Evolutionary conservation across 2,888 invertebrate genomes (phyloP).

Genomic region (Galerucella pusilla): DNA sequence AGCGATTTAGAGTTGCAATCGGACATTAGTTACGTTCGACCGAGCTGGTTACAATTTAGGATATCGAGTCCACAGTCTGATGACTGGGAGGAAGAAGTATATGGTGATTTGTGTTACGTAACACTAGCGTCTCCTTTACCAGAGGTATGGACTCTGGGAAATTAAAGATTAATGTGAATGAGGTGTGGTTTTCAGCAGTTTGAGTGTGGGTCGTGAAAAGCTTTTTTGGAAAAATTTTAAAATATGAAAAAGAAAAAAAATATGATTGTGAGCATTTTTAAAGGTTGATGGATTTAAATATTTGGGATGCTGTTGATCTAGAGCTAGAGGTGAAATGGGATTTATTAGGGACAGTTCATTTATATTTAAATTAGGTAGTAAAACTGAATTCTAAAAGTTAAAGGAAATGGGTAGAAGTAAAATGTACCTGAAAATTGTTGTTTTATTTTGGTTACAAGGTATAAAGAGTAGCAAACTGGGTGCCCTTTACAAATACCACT

Average conservation of each 20-base stretch:
- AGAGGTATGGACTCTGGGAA: constrained; percentile 69
- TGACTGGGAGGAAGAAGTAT: constrained; percentile 83
- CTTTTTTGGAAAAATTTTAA: constrained; percentile 21
- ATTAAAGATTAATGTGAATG: constrained; percentile 7
- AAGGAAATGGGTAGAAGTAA: too few species aligned
- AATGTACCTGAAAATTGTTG: too few species aligned
- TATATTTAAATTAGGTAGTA: too few species aligned
- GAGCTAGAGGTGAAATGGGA: too few species aligned
- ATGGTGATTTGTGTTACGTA: constrained; percentile 90
- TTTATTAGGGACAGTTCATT: too few species aligned
- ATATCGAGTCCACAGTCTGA: constrained; percentile 72
- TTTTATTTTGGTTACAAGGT: too few species aligned
- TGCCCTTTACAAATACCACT: too few species aligned
- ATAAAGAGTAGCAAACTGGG: too few species aligned
- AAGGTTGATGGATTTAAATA: too few species aligned
- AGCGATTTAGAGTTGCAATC: constrained; percentile 42
- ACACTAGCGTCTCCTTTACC: constrained; percentile 77
- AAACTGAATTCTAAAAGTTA: too few species aligned
- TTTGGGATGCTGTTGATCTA: too few species aligned
- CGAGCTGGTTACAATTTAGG: constrained; percentile 76
- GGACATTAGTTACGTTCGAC: constrained; percentile 60
- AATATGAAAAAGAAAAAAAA: neutral
- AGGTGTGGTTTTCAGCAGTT: constrained; percentile 8
- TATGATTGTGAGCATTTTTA: too few species aligned
- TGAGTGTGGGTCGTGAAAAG: neutral